phyloP scores from a whole-genome alignment of 1,140 invertebrate species.

The Glossosoma conforme region DNA sequence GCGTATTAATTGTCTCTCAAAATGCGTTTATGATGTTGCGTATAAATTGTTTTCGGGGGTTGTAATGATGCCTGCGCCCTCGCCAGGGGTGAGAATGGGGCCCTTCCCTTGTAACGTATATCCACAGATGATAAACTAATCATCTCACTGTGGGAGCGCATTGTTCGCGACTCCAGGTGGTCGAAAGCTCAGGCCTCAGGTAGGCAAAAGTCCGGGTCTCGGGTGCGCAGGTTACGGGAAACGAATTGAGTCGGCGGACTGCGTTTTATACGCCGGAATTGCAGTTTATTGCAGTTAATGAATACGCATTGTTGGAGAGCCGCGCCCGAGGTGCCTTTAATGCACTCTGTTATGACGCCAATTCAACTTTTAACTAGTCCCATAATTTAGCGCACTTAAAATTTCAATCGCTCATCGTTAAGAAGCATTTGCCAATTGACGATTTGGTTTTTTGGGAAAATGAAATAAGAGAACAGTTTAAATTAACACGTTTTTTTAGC shows the following conservation, averaged over 20 bases:
- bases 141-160: conserved; percentile 7
- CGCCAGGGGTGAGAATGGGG: background rate
- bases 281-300: conserved; percentile 2
- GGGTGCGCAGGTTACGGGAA: no score
- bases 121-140: conserved; percentile 12
- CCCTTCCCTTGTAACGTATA: conserved; percentile 1
- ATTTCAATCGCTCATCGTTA: no score
- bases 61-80: conserved; percentile 6
- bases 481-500: no score
- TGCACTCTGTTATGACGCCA: no score
- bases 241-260: background rate
- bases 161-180: conserved; percentile 6
- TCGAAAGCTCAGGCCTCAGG: background rate
- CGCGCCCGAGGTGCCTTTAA: no score
- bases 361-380: no score
- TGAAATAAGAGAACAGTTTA: no score
- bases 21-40: background rate
- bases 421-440: no score
- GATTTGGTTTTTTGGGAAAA: no score
- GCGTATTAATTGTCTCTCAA: no score
- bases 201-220: conserved; percentile 1
- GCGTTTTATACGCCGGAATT: background rate
- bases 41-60: conserved; percentile 19
- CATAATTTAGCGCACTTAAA: no score
- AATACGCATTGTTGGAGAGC: no score